Base-by-base conservation (phyloP, 2,113 vertebrate species). In the Polyodon spathula region DNA sequence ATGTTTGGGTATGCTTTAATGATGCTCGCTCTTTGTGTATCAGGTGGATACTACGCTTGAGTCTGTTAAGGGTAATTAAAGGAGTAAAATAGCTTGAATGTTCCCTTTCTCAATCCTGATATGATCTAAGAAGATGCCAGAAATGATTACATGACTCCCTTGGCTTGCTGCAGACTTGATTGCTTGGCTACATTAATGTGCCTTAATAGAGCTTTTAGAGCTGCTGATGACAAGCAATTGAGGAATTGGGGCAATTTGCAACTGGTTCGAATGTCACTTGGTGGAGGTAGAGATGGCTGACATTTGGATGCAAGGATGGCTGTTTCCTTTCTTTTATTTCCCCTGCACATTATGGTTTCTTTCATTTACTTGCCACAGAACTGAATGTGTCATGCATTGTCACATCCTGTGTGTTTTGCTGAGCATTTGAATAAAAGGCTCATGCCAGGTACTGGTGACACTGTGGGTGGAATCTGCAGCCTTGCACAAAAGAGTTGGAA, bases 371-470 rank as follows among this genome's bases (percentile, higher is more conserved):
- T 72, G 72, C 69, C 79, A 75, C 78, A 74, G n/a, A n/a, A n/a
- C n/a, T n/a, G n/a, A 81, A 86, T 82, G 78, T 86, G 80, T 81
- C 81, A 72, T 77, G 81, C 78, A 83, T 84, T 86, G 82, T 85
- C 80, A 80, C 79, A 83, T 75, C 80, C 73, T 80, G 80, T 84
- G 78, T 79, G 81, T 83, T 78, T 79, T 83, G 83, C 81, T 86
- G n/a, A n/a, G n/a, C n/a, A n/a, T n/a, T 86, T 89, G 85, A 89
- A 89, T 88, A 87, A 88, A 89, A 88, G 89, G 85, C 87, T 89
- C 75, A 77, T 91, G 87, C 88, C 93, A 94, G 91, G 90, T 93
- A 92, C 91, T 90, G 85, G 87, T 92, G 90, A 90, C 84, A 85
- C 80, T 82, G 83, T 81, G 88, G 75, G 78, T 79, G 77, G 88